phyloP scores from a whole-genome alignment of 2,113 vertebrate species.

The Mixornis gularis region DNA sequence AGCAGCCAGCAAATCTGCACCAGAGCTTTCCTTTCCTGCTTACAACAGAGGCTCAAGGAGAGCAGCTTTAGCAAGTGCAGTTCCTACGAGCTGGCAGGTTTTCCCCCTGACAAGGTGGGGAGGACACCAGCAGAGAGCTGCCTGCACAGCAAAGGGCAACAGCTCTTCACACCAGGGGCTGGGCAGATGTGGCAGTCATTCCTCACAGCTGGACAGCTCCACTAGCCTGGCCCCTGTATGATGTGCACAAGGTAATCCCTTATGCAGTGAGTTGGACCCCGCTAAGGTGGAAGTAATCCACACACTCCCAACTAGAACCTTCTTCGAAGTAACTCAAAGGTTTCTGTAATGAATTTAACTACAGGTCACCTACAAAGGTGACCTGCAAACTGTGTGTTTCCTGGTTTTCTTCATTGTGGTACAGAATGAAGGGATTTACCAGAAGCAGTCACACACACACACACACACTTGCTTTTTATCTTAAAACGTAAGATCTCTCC shows the following conservation, averaged over 20 bases:
- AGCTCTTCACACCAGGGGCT: not conserved
- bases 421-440: not conserved
- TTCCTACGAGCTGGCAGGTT: not conserved
- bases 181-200: not conserved
- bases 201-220: not conserved
- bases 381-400: not conserved
- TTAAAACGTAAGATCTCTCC: not conserved
- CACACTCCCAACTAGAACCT: not conserved
- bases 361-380: not conserved
- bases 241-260: not conserved
- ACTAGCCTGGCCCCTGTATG: not conserved
- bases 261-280: not conserved
- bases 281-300: not conserved
- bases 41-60: not conserved
- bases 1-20: not conserved
- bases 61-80: not conserved
- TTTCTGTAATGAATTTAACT: not conserved
- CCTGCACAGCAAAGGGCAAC: not conserved
- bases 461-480: not conserved
- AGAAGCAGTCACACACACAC: not conserved
- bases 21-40: not conserved
- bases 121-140: not conserved
- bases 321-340: not conserved
- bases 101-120: not conserved
- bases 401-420: not conserved